Percentiles rank a stretch among this genome's conserved stretches.
Conservation (phyloP, 2,888 invertebrate species). For the Acanthosepion pharaonis region DNA sequence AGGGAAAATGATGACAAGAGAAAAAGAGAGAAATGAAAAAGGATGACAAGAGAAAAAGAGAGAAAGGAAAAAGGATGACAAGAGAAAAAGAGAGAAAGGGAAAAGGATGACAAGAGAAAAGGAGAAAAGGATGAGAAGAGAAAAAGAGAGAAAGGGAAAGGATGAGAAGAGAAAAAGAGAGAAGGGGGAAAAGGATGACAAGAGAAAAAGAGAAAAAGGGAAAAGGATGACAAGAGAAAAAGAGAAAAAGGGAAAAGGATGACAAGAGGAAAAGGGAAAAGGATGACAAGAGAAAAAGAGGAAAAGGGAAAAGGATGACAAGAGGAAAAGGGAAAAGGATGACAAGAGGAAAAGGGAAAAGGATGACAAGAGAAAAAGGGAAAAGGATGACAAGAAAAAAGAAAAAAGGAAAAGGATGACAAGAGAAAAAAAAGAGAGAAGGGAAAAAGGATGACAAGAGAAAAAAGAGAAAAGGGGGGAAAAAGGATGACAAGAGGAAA, state of each 20-base stretch:
- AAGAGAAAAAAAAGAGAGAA: background rate
- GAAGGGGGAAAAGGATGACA: background rate
- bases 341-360: background rate
- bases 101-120: background rate
- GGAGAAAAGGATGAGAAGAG: background rate
- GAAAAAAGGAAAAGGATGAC: background rate
- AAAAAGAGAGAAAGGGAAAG: background rate
- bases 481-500: no score
- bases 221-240: background rate
- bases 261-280: background rate
- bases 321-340: background rate
- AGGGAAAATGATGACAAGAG: no score
- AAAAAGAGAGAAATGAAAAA: no score
- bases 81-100: no score
- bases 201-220: background rate
- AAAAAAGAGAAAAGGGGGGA: no score
- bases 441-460: background rate
- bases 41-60: background rate
- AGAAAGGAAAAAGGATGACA: background rate
- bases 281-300: background rate
- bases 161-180: background rate
- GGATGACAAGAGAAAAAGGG: background rate
- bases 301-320: background rate
- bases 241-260: background rate
- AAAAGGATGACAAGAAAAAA: background rate